Evolutionary conservation across 23 tunicate species (phyloP).

Genomic region (Aplidium turbinatum): DNA sequence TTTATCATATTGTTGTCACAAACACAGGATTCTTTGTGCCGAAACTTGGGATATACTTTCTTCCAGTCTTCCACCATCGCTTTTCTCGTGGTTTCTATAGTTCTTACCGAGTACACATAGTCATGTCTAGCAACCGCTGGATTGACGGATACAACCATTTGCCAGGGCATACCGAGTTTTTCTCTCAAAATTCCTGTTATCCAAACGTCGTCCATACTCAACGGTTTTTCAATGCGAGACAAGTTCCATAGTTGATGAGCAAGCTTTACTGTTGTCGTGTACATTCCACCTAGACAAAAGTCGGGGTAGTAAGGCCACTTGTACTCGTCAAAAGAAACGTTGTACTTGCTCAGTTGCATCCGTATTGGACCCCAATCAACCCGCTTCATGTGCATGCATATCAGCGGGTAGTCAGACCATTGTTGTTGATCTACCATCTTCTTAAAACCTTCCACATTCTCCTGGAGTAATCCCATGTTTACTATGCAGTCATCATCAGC

Average conservation of each 20-base stretch:
- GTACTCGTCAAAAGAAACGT: slow-evolving; percentile 17
- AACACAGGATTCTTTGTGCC: background rate
- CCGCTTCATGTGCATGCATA: slow-evolving; percentile 20
- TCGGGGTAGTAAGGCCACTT: slow-evolving; percentile 33
- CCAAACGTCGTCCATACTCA: slow-evolving; percentile 32
- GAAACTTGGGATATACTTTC: background rate
- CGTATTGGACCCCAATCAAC: slow-evolving; percentile 16
- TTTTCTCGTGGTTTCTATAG: slow-evolving; percentile 9
- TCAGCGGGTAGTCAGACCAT: slow-evolving; percentile 18
- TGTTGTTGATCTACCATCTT: background rate
- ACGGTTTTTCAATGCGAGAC: background rate
- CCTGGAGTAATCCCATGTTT: slow-evolving; percentile 3
- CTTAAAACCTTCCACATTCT: background rate
- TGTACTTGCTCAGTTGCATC: background rate
- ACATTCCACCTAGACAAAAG: slow-evolving; percentile 35
- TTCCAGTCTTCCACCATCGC: slow-evolving; percentile 12
- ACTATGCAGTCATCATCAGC: slow-evolving; percentile 24
- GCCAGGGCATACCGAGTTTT: slow-evolving; percentile 22
- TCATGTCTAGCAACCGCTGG: slow-evolving; percentile 13
- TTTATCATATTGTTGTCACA: background rate
- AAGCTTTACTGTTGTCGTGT: background rate
- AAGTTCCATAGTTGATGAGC: slow-evolving; percentile 2
- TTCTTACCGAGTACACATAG: slow-evolving; percentile 10
- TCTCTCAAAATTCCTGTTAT: slow-evolving; percentile 22
- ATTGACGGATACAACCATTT: slow-evolving; percentile 3